phyloP scores from a whole-genome alignment of 2,113 vertebrate genomes.

The Panthera leo region DNA sequence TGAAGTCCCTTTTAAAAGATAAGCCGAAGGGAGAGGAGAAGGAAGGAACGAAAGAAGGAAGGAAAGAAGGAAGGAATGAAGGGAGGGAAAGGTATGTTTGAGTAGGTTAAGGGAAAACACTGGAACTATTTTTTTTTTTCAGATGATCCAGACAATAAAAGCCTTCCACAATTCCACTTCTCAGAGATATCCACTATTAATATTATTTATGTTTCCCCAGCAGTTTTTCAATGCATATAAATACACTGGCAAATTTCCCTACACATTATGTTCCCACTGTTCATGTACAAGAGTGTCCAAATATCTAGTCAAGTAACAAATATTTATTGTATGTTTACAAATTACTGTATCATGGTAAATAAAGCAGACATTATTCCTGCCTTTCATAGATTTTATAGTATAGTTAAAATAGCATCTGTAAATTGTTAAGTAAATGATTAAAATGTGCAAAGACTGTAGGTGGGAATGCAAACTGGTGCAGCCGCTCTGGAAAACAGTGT shows the following conservation, averaged over 20 bases:
- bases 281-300: not conserved
- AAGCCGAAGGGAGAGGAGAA: not conserved
- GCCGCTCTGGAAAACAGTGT: no score
- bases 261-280: not conserved
- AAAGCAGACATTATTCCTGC: not conserved
- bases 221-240: not conserved
- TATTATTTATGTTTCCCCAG: not conserved
- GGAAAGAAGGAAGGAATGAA: not conserved
- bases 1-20: not conserved
- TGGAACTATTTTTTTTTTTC: not conserved
- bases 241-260: not conserved
- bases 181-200: not conserved
- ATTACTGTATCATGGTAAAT: not conserved
- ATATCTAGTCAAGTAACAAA: constrained; percentile 12
- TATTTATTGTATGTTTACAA: not conserved
- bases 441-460: not conserved
- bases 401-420: not conserved
- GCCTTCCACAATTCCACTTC: not conserved
- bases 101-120: not conserved
- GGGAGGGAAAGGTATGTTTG: not conserved
- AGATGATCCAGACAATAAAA: constrained; percentile 8
- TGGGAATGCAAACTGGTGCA: no score
- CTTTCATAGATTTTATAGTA: not conserved
- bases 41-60: not conserved
- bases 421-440: not conserved